Evolutionary conservation across 2,113 vertebrate species (phyloP).

Genomic region (Plecotus auritus): DNA sequence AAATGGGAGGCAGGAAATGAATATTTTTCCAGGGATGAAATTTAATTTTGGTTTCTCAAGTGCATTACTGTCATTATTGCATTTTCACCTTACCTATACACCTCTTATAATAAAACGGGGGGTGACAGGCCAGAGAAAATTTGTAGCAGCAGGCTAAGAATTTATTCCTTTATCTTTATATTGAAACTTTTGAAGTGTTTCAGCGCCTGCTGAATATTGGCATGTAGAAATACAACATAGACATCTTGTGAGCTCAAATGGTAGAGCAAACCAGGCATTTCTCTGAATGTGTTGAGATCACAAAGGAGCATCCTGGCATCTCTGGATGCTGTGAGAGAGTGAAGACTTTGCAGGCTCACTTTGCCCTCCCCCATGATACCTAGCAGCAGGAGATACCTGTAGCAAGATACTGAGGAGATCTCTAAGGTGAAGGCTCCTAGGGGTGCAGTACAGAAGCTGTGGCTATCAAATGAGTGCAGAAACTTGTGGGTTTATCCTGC

Average conservation of each 20-base stretch:
- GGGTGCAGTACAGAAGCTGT: background rate
- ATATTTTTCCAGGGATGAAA: conserved; percentile 34
- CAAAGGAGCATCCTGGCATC: background rate
- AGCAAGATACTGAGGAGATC: fast-evolving
- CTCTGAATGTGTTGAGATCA: background rate
- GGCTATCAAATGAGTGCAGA: background rate
- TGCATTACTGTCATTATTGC: background rate
- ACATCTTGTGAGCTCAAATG: background rate
- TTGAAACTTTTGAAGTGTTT: background rate
- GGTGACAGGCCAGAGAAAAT: background rate
- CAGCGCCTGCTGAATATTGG: no score
- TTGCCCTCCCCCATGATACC: fast-evolving
- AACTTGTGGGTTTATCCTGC: fast-evolving
- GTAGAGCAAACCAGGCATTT: background rate
- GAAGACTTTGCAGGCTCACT: background rate
- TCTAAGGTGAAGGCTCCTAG: background rate
- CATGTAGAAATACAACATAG: fast-evolving
- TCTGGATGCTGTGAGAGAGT: background rate
- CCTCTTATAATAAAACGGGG: background rate
- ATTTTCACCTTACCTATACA: background rate
- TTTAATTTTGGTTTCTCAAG: conserved; percentile 36
- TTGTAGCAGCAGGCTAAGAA: background rate
- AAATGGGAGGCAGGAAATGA: conserved; percentile 35
- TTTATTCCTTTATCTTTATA: background rate
- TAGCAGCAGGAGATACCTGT: background rate